A percentile compares a stretch with the other conserved stretches of the same genome.
phyloP scores from a whole-genome alignment of 2,797 vertebrate species.

The Lepidocolaptes lacrymiger region DNA sequence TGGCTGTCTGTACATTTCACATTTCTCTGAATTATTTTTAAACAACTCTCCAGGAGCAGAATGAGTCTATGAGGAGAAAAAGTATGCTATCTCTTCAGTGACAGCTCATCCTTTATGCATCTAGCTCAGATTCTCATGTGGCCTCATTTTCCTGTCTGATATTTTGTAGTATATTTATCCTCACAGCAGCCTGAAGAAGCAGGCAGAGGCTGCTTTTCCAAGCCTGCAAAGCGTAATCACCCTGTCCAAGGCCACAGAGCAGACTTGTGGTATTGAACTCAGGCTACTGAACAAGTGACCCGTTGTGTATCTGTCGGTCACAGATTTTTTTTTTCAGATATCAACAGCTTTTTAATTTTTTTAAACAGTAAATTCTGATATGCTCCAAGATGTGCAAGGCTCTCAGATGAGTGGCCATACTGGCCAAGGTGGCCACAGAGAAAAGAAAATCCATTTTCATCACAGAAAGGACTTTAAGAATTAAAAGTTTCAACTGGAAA shows the following conservation, averaged over 20 bases:
- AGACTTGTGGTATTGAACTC: neutral
- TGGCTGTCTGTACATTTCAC: neutral
- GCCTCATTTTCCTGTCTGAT: neutral
- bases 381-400: neutral
- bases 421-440: neutral
- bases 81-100: neutral
- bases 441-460: neutral
- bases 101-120: neutral
- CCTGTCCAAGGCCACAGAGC: neutral
- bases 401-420: neutral
- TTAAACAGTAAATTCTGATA: neutral
- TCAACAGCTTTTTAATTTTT: neutral
- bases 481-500: neutral
- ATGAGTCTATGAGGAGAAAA: neutral
- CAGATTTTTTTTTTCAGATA: neutral
- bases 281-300: constrained; percentile 10
- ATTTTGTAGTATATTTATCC: neutral
- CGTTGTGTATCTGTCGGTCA: neutral
- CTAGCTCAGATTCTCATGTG: neutral
- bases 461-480: neutral
- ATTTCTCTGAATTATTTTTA: neutral
- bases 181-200: neutral
- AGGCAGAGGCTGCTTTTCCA: neutral
- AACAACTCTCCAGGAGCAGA: neutral
- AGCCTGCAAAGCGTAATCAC: neutral